A percentile compares a stretch with the other conserved stretches of the same genome.
These are phyloP conservation scores for Clivina fossor DNA, from an alignment of 2,888 invertebrate genomes.

Conservation along the genomic window DNA sequence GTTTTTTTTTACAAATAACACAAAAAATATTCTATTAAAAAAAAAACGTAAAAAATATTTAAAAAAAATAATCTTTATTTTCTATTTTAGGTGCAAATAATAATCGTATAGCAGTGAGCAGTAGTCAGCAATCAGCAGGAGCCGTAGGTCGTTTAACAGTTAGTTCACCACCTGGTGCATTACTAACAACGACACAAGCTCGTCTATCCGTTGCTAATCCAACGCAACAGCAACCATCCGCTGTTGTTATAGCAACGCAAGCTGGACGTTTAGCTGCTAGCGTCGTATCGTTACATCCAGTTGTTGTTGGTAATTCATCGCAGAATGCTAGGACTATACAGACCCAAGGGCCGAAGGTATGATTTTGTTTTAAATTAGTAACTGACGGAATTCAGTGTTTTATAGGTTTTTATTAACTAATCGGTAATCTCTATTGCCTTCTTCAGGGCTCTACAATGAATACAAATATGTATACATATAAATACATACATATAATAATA, in stretches of 20 bases:
- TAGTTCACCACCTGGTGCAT: conserved; percentile 19
- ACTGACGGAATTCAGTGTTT: no score
- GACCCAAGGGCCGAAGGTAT: conserved; percentile 19
- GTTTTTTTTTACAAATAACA: no score
- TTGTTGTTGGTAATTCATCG: conserved; percentile 33
- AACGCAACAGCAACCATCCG: conserved; percentile 19
- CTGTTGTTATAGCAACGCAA: conserved; percentile 24
- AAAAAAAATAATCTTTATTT: neutral
- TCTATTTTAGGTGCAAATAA: conserved; percentile 1
- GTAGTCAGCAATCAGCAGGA: conserved; percentile 11
- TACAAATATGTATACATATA: no score
- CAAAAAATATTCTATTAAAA: no score
- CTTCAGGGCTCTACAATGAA: no score
- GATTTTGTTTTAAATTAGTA: no score
- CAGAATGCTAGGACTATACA: conserved; percentile 25
- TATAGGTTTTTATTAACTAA: no score
- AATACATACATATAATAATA: no score
- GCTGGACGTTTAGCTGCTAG: conserved; percentile 27
- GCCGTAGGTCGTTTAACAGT: conserved; percentile 20
- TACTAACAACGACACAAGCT: conserved; percentile 26
- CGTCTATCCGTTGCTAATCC: conserved; percentile 24
- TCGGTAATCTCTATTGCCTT: no score
- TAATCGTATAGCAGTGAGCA: conserved; percentile 16
- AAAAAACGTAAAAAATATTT: no score
- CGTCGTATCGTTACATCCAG: conserved; percentile 32